phyloP scores from a whole-genome alignment of 64 coral and sea anemone genomes.

The Actinia tenebrosa region DNA sequence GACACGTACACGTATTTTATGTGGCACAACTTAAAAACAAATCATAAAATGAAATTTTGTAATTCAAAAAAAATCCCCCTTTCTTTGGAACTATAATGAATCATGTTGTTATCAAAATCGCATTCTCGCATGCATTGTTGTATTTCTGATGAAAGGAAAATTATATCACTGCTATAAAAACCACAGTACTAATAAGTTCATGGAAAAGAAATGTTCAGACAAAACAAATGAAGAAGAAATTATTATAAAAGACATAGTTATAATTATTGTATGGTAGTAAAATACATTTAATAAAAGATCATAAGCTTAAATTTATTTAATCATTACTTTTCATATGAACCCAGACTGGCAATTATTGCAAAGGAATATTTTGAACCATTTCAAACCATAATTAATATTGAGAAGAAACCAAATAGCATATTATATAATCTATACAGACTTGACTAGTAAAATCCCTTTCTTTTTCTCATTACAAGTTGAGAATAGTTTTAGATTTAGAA shows the following conservation, averaged over 20 bases:
- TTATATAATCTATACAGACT: not conserved
- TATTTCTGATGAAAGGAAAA: not conserved
- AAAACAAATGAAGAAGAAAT: not conserved
- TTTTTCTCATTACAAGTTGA: not conserved
- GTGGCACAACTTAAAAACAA: not conserved
- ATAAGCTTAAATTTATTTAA: not conserved
- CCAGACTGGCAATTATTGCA: not conserved
- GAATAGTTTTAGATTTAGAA: not conserved
- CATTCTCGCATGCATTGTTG: not conserved
- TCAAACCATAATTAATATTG: not conserved
- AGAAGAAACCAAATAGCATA: not conserved
- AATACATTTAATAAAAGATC: not conserved
- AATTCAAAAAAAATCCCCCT: not conserved
- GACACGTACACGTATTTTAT: not conserved
- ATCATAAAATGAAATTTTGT: not conserved
- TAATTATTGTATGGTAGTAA: not conserved
- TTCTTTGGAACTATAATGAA: too few relatives aligned
- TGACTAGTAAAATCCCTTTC: not conserved
- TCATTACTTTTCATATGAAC: not conserved
- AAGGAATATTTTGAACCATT: not conserved
- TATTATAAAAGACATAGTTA: not conserved
- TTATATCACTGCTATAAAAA: not conserved
- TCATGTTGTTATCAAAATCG: too few relatives aligned
- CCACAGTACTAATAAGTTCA: not conserved
- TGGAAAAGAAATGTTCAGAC: not conserved